Conservation (phyloP, 1,140 invertebrate species). For the Anastrepha obliqua region DNA sequence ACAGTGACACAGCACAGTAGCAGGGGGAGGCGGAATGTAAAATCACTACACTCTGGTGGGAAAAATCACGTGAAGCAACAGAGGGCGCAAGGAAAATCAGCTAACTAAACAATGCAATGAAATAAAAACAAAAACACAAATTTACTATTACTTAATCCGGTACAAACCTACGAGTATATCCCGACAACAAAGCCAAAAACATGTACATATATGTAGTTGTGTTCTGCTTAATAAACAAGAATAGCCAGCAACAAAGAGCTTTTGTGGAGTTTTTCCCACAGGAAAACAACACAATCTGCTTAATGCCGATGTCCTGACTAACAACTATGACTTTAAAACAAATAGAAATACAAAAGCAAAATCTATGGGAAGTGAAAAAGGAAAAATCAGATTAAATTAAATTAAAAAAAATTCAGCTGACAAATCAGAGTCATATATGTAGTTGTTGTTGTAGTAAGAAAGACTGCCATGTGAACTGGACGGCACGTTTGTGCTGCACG, state of each 20-base stretch:
- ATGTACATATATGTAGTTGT: neutral
- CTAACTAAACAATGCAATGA: slow-evolving; percentile 26
- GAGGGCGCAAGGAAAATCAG: neutral
- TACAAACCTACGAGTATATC: neutral
- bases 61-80: slow-evolving; percentile 13
- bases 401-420: slow-evolving; percentile 15
- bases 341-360: neutral
- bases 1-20: neutral
- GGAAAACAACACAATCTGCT: slow-evolving; percentile 25
- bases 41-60: slow-evolving; percentile 19
- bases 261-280: slow-evolving; percentile 30
- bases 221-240: neutral
- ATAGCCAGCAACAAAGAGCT: neutral
- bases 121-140: neutral
- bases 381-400: neutral
- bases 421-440: neutral
- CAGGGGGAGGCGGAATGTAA: neutral
- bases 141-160: neutral
- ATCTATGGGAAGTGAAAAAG: neutral
- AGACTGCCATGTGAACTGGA: neutral
- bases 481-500: neutral
- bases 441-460: neutral
- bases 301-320: neutral
- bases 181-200: neutral
- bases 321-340: neutral